Evolutionary conservation across 2,888 invertebrate genomes (phyloP), one percentile per base, ranked within the genome.

Genomic region (Drosophila anomelani): DNA sequence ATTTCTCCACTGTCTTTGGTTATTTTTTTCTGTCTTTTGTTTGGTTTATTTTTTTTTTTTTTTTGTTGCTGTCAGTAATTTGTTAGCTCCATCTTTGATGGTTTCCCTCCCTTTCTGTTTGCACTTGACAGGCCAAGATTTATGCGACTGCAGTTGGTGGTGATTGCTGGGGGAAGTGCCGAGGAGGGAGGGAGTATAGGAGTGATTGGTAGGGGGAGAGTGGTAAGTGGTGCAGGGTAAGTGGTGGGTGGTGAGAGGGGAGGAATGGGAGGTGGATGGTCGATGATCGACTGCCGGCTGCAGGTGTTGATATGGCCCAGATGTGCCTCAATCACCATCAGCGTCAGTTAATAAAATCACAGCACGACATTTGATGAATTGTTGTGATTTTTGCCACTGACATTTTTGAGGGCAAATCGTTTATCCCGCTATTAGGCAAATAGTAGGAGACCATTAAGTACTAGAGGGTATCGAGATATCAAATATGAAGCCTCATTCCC

Each of bases 301-400:
- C 79, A 88, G 84, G 88, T 88, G 84, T 76, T 83, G 77, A 47
- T 46, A 83, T 88, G 79, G 83, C 86, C 79, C 88, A 83, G 84
- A 79, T 88, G 88, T 86, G 81, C 86, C 79, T 85, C 84, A 84
- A 88, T 84, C 86, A 85, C 85, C 83, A 83, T 83, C 83, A 83
- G 80, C 81, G 86, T 88, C 88, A 86, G 86, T 84, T 86, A 84
- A 84, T 84, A 88, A 84, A 84, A 88, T 84, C 84, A 79, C 84
- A 76, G 66, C 78, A 78, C 77, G 79, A 74, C 86, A 73, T 77
- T 81, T 85, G 84, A 88, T 88, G 84, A 88, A 88, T 85, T 79
- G 84, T 75, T 64, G 75, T 64, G 68, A 79, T 73, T 85, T 80
- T 74, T 80, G 79, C 63, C 64, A 51, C 41, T 69, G 74, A 74